Base-by-base conservation (phyloP, 2,888 invertebrate genomes). In the Himalopsyche tibetana region DNA sequence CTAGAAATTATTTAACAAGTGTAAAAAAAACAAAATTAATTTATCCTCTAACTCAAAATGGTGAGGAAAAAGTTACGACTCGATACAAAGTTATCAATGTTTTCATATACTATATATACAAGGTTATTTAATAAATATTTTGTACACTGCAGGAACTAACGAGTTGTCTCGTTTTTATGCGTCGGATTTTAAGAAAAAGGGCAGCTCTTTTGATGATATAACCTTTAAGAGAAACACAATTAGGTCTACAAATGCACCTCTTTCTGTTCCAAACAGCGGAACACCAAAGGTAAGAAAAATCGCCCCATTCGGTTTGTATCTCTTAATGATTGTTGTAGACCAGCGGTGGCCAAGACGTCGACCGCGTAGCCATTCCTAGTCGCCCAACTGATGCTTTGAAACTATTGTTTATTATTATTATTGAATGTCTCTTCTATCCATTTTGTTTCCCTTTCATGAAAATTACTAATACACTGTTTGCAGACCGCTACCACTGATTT, bases 281-380 rank as follows among this genome's bases (percentile, higher is more conserved):
- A n/a, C 80, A 17, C 79, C 84, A 82, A 84, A 86, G 86, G 86
- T 86, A 84, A 51, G 80, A 80, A 2, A 42, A 55, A 55, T 38
- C 45, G 11, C 8, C 42, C 3, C 9, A 5, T 11, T 82, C 38
- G 8, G 12, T 17, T 17, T 55, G 36, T 36, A 82, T 82, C 28
- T 42, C 11, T 80, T 12, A 19, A 42, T 80, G 0, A 40, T 80
- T n/a, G 9, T 45, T 8, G 9, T 45, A 9, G 11, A 45, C 40
- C 28, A 28, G 28, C 28, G 28, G 28, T 28, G 28, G 28, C 28
- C 28, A 28, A 28, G 28, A 28, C 28, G 28, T 28, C 28, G 28
- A 28, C 28, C 28, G 28, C 28, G 28, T 28, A 28, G 28, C 28
- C 28, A 28, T 28, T 28, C 28, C 28, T 28, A 28, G 28, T 28